Evolutionary conservation across 2,797 vertebrate genomes (phyloP).

Genomic region (Mormyrus proboscirostris): DNA sequence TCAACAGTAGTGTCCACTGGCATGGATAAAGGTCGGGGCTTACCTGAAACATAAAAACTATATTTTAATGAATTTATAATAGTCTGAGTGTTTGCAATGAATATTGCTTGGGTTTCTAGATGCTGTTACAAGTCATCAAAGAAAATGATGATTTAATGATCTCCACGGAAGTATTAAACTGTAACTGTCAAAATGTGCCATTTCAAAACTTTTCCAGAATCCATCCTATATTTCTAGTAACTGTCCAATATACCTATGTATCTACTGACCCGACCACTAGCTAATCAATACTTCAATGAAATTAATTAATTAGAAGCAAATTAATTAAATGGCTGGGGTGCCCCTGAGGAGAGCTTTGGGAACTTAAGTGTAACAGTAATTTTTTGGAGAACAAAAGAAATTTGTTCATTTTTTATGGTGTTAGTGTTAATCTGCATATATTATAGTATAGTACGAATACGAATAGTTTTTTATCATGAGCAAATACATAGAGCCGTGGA

Average conservation of each 20-base stretch:
- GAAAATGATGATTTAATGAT: background rate
- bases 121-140: background rate
- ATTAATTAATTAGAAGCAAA: background rate
- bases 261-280: background rate
- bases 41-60: slow-evolving; percentile 58
- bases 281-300: background rate
- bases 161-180: background rate
- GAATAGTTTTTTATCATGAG: background rate
- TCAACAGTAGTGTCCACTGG: slow-evolving; percentile 76
- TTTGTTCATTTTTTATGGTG: background rate
- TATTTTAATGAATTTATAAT: background rate
- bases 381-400: background rate
- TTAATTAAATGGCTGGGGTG: background rate
- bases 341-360: background rate
- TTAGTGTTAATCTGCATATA: background rate
- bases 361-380: background rate
- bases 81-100: background rate
- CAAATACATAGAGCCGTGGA: too few relatives aligned
- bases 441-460: background rate
- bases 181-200: background rate
- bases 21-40: slow-evolving; percentile 89
- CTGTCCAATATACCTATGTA: background rate
- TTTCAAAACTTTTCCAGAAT: background rate
- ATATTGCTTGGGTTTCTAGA: background rate
- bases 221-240: background rate